Base-by-base conservation (phyloP, 2,888 invertebrate genomes). In the Conchocele bisecta region DNA sequence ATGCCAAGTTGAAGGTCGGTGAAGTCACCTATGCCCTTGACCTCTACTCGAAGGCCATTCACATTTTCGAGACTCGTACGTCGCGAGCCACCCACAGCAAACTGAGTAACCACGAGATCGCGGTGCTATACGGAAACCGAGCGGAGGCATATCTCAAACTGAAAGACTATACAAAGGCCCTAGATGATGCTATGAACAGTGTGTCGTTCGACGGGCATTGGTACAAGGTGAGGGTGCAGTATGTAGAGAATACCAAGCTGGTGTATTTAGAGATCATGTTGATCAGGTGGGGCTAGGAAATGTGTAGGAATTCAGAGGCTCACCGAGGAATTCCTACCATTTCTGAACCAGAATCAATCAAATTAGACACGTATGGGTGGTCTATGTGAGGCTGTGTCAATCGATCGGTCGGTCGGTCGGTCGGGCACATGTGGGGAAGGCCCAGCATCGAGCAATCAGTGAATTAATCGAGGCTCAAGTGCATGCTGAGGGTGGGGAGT, bases 141-240 rank as follows among this genome's bases (percentile, higher is more conserved):
- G 80, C 85, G 0, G 84, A 83, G 54, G 83, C 78, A 11, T 76
- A 59, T 48, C 39, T 81, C 17, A 83, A 83, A 41, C 48, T 76
- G 63, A 67, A 58, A 13, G n/a, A 58, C 9, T 54, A 35, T 35
- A 24, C 73, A 0, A 54, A 65, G 39, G 83, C 84, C 2, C 61
- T 82, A 0, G 53, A 74, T 1, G 84, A 85, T 75, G 84, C 85
- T 29, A 77, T 70, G 57, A 70, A 78, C 17, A 81, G 82, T 79
- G 84, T 86, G 3, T 66, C 75, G 1, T 67, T 67, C 44, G 82
- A 85, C 68, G 80, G 81, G 0, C 78, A 83, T 42, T 86, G 86
- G 86, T 81, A 82, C 42, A 83, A 84, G 81, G 86, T 86, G 68
- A 50, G 26, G 28, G n/a, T n/a, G n/a, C n/a, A n/a, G n/a, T n/a